Evolutionary conservation across 2,797 vertebrate species (phyloP).

Genomic region (Sibirionetta formosa): DNA sequence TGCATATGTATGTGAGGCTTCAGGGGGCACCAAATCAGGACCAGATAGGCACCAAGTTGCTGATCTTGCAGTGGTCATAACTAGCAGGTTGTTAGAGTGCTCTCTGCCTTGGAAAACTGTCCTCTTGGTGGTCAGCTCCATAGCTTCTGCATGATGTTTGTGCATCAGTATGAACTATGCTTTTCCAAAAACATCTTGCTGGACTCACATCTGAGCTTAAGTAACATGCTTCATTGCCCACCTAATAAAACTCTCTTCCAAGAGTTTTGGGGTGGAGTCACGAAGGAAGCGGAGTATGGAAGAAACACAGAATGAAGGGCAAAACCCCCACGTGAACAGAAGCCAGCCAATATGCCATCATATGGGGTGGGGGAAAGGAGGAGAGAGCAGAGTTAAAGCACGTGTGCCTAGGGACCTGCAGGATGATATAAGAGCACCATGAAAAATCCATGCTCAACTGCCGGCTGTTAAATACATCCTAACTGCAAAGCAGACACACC

Average conservation of each 20-base stretch:
- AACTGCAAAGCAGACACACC: not conserved
- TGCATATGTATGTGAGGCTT: not conserved
- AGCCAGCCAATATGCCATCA: not conserved
- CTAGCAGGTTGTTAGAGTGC: not conserved
- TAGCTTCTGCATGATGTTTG: not conserved
- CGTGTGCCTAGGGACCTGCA: not conserved
- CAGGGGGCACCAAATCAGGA: not conserved
- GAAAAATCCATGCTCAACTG: not conserved
- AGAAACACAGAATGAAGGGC: not conserved
- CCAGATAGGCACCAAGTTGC: not conserved
- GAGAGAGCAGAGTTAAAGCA: not conserved
- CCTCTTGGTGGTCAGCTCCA: not conserved
- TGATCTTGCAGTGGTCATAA: not conserved
- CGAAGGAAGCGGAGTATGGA: rapidly evolving
- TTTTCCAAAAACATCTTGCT: not conserved
- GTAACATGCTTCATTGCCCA: not conserved
- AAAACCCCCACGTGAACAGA: not conserved
- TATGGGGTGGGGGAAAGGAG: not conserved
- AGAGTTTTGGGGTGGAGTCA: not conserved
- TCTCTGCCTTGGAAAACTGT: not conserved
- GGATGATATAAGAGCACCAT: not conserved
- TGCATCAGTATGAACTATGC: not conserved
- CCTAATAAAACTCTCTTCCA: not conserved
- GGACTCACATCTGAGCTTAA: not conserved
- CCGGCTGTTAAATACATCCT: not conserved